Evolutionary conservation across 2,888 invertebrate species (phyloP), one percentile per base, ranked within the genome.

Genomic region (Dynastes tityus): DNA sequence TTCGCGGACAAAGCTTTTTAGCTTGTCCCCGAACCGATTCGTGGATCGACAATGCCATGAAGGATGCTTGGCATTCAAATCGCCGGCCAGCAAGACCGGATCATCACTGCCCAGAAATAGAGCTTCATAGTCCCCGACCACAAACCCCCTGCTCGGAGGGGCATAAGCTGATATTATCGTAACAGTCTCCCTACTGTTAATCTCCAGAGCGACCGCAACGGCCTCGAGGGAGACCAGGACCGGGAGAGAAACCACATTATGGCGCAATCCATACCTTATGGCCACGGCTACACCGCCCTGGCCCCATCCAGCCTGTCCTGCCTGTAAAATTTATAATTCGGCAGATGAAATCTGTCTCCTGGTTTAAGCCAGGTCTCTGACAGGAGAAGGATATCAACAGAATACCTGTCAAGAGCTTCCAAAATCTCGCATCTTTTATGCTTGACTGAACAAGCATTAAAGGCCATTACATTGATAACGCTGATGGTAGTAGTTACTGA

Each of bases 1-100:
- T 4, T 32, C 32, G 4, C 4, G 32, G 4, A 32, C 32, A 40
- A 9, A 8, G 9, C 9, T 1, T 8, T 29, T 2, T 27, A 8
- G 1, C 27, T 6, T 6, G 11, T 29, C 5, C 29, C 65, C 65
- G 65, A 32, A 16, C 32, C 2, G 32, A 32, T 32, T 32, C 32
- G 32, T 4, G 2, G 8, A 9, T 3, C 8, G 65, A 29, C 32
- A 32, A 29, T 13, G 8, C 29, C 63, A 63, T 4, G 9, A 32
- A 5, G 9, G 63, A 29, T 63, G 63, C 32, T 63, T 63, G 29
- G 63, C 63, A 9, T 63, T 63, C 13, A 63, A 29, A 11, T 61
- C 29, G 1, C 63, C 63, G 29, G 63, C 29, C 0, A 63, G 2
- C 9, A 5, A 11, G 2, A 29, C 65, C 65, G 22, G 65, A 65